These are phyloP conservation scores for Oncorhynchus keta DNA, from an alignment of 2,113 vertebrate genomes.

Conservation along the genomic window DNA sequence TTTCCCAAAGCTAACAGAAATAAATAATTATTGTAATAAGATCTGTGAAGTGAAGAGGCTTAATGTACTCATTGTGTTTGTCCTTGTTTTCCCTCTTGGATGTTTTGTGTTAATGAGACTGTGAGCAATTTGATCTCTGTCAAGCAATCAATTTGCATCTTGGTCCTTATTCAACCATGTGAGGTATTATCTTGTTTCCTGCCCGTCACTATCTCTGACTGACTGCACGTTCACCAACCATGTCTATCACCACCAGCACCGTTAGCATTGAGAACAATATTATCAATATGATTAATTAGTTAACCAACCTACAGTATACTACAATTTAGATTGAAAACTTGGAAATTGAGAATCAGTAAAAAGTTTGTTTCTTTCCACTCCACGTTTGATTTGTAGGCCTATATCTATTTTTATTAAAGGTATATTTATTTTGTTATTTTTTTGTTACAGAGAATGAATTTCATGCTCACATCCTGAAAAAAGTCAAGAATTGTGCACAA, in stretches of 20 bases:
- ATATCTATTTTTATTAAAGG: conserved; percentile 3
- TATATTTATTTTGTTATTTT: neutral
- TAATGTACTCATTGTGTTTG: conserved; percentile 73
- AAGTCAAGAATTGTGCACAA: conserved; percentile 63
- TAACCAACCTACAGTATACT: no score
- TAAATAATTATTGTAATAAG: conserved; percentile 76
- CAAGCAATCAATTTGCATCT: conserved; percentile 76
- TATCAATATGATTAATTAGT: no score
- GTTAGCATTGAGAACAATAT: no score
- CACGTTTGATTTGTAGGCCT: neutral
- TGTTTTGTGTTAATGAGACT: conserved; percentile 78
- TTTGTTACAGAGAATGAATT: conserved; percentile 81
- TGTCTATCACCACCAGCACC: neutral
- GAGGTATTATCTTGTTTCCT: conserved; percentile 45
- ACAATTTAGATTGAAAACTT: no score
- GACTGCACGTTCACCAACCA: conserved; percentile 9
- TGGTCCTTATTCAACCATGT: conserved; percentile 52
- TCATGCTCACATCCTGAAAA: conserved; percentile 76
- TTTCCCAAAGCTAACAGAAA: conserved; percentile 69
- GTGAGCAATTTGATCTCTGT: conserved; percentile 70
- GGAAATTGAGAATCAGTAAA: no score
- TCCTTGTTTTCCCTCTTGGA: conserved; percentile 74
- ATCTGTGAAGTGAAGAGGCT: conserved; percentile 73
- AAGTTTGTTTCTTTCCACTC: no score
- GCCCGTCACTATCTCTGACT: conserved; percentile 32